Base-by-base conservation (phyloP, 1,140 invertebrate genomes). In the Tetragnatha versicolor region DNA sequence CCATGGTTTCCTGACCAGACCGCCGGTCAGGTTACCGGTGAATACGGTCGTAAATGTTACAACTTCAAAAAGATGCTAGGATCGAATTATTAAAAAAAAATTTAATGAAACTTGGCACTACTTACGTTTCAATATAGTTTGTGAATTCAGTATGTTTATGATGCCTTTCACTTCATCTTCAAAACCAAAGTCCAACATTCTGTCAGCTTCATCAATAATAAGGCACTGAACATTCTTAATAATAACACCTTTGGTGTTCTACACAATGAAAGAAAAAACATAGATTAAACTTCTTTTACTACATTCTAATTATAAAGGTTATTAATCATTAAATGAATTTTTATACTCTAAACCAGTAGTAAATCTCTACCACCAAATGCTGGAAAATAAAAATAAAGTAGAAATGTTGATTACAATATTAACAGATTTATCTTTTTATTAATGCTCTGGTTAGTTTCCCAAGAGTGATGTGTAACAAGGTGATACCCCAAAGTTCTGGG, bases 101-200 rank as follows among this genome's bases (percentile, higher is more conserved):
- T 42, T 42, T 9, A 42, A 17, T 42, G 17, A n/a, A 89, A 97
- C 95, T 98, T 68, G 98, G 98, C 80, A 99, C 88, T 65, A 98
- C 85, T 84, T 93, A 93, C 22, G 99, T 91, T 82, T 99, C 99
- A 88, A 42, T 9, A 9, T 42, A 9, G 17, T 7, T 42, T 42
- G 39, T 9, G 39, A 17, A 17, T 42, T 7, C 17, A 17, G 17
- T 9, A 98, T 86, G 84, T 93, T 93, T 20, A 99, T 91, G 82
- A 99, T 99, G 88, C 97, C 93, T 85, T 97, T 98, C 84, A 99
- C 91, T 86, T 99, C 98, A 85, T 98, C 95, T 88, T 99, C 98
- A 88, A 99, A 99, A 80, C 98, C 98, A 86, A 99, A 95, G 84
- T 99, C 97, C 69, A 99, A 87, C 84, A 99, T 98, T 84, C 97